Evolutionary conservation across 2,888 invertebrate genomes (phyloP).

Genomic region (Hirtodrosophila trivittata): DNA sequence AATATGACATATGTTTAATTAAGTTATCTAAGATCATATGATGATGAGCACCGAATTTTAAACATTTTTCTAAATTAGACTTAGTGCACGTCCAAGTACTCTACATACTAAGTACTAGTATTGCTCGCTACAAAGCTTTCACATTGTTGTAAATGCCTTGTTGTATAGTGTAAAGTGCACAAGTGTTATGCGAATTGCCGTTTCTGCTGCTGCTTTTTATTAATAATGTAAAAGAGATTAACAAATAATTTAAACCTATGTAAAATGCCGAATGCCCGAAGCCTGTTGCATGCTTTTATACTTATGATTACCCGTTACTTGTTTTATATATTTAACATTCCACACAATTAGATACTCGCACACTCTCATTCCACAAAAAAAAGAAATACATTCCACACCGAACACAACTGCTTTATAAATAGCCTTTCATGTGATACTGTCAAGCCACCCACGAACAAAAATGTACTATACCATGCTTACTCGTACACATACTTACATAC

Average conservation of each 20-base stretch:
- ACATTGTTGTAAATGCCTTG: constrained; percentile 21
- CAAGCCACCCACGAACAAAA: constrained; percentile 2
- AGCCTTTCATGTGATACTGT: background rate
- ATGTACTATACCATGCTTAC: constrained; percentile 48
- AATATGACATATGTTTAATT: constrained; percentile 23
- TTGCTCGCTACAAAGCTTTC: background rate
- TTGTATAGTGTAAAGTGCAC: constrained; percentile 27
- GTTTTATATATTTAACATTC: too few species aligned
- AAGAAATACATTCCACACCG: constrained; percentile 7
- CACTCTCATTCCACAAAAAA: constrained; percentile 6
- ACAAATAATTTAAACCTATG: background rate
- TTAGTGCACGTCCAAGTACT: constrained; percentile 32
- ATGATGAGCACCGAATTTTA: constrained; percentile 30
- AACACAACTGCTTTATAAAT: constrained; percentile 13
- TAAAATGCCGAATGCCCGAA: constrained; percentile 3
- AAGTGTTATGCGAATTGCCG: background rate
- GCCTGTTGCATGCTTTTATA: constrained; percentile 24
- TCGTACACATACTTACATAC: constrained; percentile 30
- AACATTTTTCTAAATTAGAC: constrained; percentile 13
- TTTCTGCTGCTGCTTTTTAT: constrained; percentile 19
- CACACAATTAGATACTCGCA: constrained; percentile 5
- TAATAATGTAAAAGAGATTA: background rate
- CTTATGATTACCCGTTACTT: background rate
- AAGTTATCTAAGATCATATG: constrained; percentile 32
- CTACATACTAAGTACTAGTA: constrained; percentile 1